Evolutionary conservation across 2,113 vertebrate genomes (phyloP).

Genomic region (Limanda limanda): DNA sequence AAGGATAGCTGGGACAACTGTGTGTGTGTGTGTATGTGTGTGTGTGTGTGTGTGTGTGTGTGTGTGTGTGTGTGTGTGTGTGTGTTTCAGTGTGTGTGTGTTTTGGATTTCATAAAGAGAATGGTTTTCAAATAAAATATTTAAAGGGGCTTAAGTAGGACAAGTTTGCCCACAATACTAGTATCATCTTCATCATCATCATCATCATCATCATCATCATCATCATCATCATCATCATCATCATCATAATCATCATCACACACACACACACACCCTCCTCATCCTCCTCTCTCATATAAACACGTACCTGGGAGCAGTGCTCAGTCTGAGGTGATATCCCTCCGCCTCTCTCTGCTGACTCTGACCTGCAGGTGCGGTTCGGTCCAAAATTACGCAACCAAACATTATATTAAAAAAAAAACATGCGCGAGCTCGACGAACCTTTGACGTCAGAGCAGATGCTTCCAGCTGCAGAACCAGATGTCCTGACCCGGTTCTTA

Average conservation of each 20-base stretch:
- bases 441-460: not conserved
- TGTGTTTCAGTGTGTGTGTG: not conserved
- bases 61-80: not conserved
- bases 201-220: not conserved
- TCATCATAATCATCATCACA: not conserved
- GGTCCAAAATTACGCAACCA: slow-evolving; percentile 19
- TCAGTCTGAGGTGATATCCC: slow-evolving; percentile 20
- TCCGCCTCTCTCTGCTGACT: slow-evolving; percentile 18
- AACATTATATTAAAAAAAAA: not conserved
- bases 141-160: slow-evolving; percentile 24
- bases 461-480: not conserved
- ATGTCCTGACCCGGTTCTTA: too few relatives aligned
- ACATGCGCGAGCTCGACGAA: not conserved
- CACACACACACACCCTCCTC: not conserved
- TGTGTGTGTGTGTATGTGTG: not conserved
- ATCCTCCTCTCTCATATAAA: not conserved
- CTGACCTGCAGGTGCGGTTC: slow-evolving; percentile 6
- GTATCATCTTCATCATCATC: not conserved
- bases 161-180: not conserved
- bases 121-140: not conserved
- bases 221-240: not conserved
- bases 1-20: not conserved
- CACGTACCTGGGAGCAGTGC: slow-evolving; percentile 40
- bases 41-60: not conserved
- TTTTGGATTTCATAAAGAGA: not conserved